Evolutionary conservation across 2,113 vertebrate species (phyloP).

Genomic region (Lamprologus tigripictilis): DNA sequence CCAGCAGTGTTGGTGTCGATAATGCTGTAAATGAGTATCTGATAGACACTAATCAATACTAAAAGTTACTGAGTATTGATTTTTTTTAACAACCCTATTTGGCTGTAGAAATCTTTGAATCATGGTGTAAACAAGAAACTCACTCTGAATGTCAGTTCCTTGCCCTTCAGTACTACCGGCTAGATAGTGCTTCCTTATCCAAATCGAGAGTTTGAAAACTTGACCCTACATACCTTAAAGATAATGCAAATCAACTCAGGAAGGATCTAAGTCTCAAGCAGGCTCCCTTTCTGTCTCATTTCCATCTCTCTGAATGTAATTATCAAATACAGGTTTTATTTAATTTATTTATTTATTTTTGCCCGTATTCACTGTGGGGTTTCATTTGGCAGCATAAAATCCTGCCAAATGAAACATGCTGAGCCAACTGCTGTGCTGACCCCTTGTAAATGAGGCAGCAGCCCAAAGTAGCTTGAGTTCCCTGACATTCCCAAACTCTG

Average conservation of each 20-base stretch:
- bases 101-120: neutral
- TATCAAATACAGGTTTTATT: neutral
- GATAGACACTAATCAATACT: neutral
- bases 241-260: neutral
- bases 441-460: neutral
- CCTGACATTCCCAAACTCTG: neutral
- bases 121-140: neutral
- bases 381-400: neutral
- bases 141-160: neutral
- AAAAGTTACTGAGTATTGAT: neutral
- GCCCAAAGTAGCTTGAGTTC: neutral
- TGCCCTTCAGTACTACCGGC: neutral
- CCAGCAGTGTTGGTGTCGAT: neutral
- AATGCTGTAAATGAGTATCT: neutral
- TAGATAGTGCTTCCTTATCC: neutral
- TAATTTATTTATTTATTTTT: rapidly evolving
- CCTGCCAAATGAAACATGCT: neutral
- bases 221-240: neutral
- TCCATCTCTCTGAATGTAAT: neutral
- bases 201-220: neutral
- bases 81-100: neutral
- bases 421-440: neutral
- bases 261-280: neutral
- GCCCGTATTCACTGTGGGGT: neutral
- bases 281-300: neutral